Base-by-base conservation (phyloP, 2,113 vertebrate genomes). In the Hippopotamus amphibius region DNA sequence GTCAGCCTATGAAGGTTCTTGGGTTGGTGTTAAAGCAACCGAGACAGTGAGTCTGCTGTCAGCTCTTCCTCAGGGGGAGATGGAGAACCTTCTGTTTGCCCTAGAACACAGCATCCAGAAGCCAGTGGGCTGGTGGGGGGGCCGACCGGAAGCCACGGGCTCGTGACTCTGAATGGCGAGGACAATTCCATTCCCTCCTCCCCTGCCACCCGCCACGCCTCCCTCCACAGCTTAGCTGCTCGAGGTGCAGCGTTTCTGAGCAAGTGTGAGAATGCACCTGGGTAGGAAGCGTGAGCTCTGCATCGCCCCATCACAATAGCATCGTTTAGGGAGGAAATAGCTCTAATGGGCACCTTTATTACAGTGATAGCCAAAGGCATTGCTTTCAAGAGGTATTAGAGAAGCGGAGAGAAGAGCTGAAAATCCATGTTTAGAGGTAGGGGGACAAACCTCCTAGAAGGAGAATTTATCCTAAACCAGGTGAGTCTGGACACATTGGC, bases 361-460 rank as follows among this genome's bases (percentile, higher is more conserved):
- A 21, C 0, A 80, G 94, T 96, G 93, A 92, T 0, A 1, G n/a
- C 53, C 37, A 84, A 46, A 66, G 3, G 30, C 50, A 1, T 72
- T 86, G 81, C 96, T 97, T 98, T 92, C 89, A 88, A 96, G 89
- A 50, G 71, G 76, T 90, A 89, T 57, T 76, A 90, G 93, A 97
- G 24, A 71, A 61, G 84, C 59, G 22, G 26, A 55, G 22, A 80
- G 28, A 63, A 97, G 43, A 98, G 79, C 26, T 57, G 2, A 85
- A 50, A 65, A 94, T 79, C 76, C 37, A 17, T 53, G 15, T 6
- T 43, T 7, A 24, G 33, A 3, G 3, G 1, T 13, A 0, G 0
- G 13, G 26, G 6, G 3, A 53, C 50, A 6, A 53, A 57, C 95
- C 74, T 92, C 88, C 63, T 30, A 88, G 30, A 95, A 24, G 66